Conservation (phyloP, 2,888 invertebrate genomes). For the Silvanus unidentatus region DNA sequence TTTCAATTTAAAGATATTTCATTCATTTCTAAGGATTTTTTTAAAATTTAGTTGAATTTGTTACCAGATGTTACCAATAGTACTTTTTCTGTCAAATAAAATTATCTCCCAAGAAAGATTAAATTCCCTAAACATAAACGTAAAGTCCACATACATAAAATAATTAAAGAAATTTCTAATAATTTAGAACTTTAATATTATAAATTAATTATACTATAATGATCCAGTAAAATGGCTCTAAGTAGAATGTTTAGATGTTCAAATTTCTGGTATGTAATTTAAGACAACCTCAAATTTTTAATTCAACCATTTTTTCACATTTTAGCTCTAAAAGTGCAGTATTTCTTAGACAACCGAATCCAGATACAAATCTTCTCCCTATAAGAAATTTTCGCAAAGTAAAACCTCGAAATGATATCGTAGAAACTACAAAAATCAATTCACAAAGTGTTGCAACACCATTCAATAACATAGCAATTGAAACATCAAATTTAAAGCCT, state of each 20-base stretch:
- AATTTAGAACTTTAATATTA: no score
- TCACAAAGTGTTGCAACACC: slow-evolving; percentile 39
- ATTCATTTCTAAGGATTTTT: no score
- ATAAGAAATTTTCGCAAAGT: slow-evolving; percentile 27
- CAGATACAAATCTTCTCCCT: slow-evolving; percentile 1
- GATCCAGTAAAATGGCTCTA: slow-evolving; percentile 32
- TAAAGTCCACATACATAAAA: no score
- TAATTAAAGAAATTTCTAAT: no score
- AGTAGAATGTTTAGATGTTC: slow-evolving; percentile 33
- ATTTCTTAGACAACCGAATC: slow-evolving; percentile 12
- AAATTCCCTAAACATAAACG: no score
- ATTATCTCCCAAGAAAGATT: no score
- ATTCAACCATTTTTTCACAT: background rate
- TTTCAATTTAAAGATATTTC: no score
- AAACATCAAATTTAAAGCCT: slow-evolving; percentile 46
- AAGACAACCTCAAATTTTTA: slow-evolving; percentile 5
- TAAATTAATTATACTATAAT: no score
- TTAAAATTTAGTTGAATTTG: no score
- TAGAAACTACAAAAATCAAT: slow-evolving; percentile 25
- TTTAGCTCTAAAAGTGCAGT: slow-evolving; percentile 19
- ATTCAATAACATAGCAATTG: slow-evolving; percentile 46
- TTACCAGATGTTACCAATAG: no score
- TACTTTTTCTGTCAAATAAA: no score
- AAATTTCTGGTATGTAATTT: slow-evolving; percentile 29
- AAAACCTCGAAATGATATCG: slow-evolving; percentile 22